These are phyloP conservation scores for Biston stratarius DNA, from an alignment of 2,888 invertebrate genomes.

Conservation along the genomic window DNA sequence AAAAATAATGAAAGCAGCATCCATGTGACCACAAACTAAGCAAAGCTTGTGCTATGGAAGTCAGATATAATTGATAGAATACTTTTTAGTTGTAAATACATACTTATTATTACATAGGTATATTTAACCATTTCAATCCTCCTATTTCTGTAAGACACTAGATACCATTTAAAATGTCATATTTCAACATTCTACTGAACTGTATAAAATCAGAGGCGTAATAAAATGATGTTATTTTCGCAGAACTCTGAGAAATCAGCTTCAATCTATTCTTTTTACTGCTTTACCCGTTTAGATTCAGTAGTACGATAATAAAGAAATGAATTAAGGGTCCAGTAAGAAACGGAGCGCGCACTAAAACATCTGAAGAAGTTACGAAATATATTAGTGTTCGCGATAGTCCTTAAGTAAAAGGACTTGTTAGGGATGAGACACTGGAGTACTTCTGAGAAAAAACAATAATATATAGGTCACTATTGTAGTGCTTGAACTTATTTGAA, in stretches of 20 bases:
- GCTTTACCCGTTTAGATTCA: conserved; percentile 25
- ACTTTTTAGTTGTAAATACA: too few species aligned
- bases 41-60: too few species aligned
- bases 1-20: too few species aligned
- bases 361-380: conserved; percentile 36
- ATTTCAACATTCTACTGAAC: not conserved
- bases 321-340: conserved; percentile 33
- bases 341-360: conserved; percentile 28
- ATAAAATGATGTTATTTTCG: conserved; percentile 15
- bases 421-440: conserved; percentile 18
- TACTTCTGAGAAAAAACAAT: conserved; percentile 23
- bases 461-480: conserved; percentile 12
- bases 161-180: not conserved
- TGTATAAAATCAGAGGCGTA: conserved; percentile 15
- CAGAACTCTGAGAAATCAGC: conserved; percentile 20
- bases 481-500: too few species aligned
- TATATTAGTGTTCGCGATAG: conserved; percentile 28
- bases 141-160: too few species aligned
- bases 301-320: conserved; percentile 32
- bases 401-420: conserved; percentile 33
- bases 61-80: too few species aligned
- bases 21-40: too few species aligned
- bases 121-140: too few species aligned
- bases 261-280: conserved; percentile 30
- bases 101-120: too few species aligned